These are phyloP conservation scores for Ctenopoma multispine DNA, from an alignment of 2,797 vertebrate genomes.

Conservation along the genomic window DNA sequence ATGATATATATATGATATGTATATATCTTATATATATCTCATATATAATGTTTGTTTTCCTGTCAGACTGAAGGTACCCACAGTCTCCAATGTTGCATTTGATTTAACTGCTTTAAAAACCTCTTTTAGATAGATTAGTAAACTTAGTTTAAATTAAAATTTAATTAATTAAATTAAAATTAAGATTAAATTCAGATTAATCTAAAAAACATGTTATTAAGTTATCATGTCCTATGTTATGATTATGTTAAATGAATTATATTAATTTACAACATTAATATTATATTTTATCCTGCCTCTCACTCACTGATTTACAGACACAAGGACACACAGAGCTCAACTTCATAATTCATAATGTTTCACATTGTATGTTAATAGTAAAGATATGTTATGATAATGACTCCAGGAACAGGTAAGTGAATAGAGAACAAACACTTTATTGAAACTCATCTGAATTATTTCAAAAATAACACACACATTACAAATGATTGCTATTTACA, in stretches of 20 bases:
- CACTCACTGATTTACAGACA: background rate
- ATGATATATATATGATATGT: too few species aligned
- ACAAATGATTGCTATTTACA: slow-evolving; percentile 46
- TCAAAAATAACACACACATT: slow-evolving; percentile 30
- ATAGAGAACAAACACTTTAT: slow-evolving; percentile 47
- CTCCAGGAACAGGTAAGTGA: slow-evolving; percentile 22
- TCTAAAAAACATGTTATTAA: too few species aligned
- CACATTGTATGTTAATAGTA: background rate
- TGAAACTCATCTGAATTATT: slow-evolving; percentile 29
- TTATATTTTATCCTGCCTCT: background rate
- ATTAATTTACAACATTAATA: background rate
- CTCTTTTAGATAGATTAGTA: too few species aligned
- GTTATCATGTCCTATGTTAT: too few species aligned
- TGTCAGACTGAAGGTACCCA: background rate
- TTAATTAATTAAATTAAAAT: too few species aligned
- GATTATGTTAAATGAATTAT: too few species aligned
- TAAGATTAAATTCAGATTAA: too few species aligned
- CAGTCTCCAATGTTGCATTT: background rate
- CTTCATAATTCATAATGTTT: background rate
- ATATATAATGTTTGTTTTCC: too few species aligned
- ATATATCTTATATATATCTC: too few species aligned
- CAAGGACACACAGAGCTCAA: background rate
- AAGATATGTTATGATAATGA: slow-evolving; percentile 19
- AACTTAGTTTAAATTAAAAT: too few species aligned
- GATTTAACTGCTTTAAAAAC: background rate